Evolutionary conservation across 2,888 invertebrate genomes (phyloP).

Genomic region (Sclerodermus sp.): DNA sequence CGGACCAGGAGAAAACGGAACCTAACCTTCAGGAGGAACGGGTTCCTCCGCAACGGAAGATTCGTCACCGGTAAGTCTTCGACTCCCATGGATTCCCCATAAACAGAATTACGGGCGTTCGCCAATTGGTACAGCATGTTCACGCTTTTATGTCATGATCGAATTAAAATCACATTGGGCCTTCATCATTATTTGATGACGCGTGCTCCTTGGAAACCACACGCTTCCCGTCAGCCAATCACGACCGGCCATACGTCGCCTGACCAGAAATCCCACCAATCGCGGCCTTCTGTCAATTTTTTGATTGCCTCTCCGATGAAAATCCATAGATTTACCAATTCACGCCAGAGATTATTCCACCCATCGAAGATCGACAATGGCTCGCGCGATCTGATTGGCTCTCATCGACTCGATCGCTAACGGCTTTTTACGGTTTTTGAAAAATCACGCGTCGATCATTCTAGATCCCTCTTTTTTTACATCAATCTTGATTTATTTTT

Average conservation of each 20-base stretch:
- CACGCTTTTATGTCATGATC: conserved; percentile 14
- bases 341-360: no score
- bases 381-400: no score
- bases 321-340: no score
- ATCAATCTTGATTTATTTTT: no score
- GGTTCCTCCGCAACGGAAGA: conserved; percentile 46
- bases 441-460: no score
- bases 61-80: conserved; percentile 57
- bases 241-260: conserved; percentile 37
- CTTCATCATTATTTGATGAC: conserved; percentile 22
- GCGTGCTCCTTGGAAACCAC: conserved; percentile 40
- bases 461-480: no score
- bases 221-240: conserved; percentile 37
- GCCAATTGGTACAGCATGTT: background rate
- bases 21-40: conserved; percentile 52
- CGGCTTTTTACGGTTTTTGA: no score
- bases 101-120: background rate
- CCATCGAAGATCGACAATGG: no score
- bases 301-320: conserved; percentile 21
- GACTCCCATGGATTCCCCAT: conserved; percentile 10
- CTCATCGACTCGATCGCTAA: no score
- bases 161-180: background rate
- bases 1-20: conserved; percentile 43
- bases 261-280: conserved; percentile 46
- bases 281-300: conserved; percentile 29